A percentile compares a stretch with the other conserved stretches of the same genome.
Evolutionary conservation across 2,888 invertebrate species (phyloP).

Genomic region (Idaea dimidiata): DNA sequence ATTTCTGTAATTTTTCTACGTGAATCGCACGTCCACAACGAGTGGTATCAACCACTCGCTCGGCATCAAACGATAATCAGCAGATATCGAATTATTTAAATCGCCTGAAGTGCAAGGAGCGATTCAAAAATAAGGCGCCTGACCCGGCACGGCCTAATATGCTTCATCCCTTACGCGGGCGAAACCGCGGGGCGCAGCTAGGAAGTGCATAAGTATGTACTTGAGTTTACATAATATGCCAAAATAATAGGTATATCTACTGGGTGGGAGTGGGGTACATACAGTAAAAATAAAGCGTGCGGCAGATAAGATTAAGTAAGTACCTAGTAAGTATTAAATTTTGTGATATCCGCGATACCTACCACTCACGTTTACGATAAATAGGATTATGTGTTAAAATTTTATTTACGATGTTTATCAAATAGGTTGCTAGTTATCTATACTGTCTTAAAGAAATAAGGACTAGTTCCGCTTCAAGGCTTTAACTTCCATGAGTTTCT

Average conservation of each 20-base stretch:
- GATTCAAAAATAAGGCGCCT: too few relatives aligned
- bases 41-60: too few relatives aligned
- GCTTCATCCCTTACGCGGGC: too few relatives aligned
- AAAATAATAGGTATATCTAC: neutral
- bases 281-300: neutral
- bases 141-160: too few relatives aligned
- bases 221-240: neutral
- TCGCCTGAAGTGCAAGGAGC: too few relatives aligned
- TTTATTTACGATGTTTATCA: neutral
- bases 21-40: too few relatives aligned
- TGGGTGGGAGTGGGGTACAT: neutral
- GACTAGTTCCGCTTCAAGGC: neutral
- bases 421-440: neutral
- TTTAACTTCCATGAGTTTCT: too few relatives aligned
- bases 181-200: too few relatives aligned
- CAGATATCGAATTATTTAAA: too few relatives aligned
- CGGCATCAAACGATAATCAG: too few relatives aligned
- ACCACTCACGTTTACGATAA: neutral
- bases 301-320: slow-evolving; percentile 6
- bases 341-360: neutral
- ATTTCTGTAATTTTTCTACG: too few relatives aligned
- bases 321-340: slow-evolving; percentile 3
- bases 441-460: neutral
- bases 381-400: neutral
- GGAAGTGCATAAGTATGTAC: too few relatives aligned